Evolutionary conservation across 2,113 vertebrate genomes (phyloP), one percentile per base, ranked within the genome.

Genomic region (Actinemys pallida): DNA sequence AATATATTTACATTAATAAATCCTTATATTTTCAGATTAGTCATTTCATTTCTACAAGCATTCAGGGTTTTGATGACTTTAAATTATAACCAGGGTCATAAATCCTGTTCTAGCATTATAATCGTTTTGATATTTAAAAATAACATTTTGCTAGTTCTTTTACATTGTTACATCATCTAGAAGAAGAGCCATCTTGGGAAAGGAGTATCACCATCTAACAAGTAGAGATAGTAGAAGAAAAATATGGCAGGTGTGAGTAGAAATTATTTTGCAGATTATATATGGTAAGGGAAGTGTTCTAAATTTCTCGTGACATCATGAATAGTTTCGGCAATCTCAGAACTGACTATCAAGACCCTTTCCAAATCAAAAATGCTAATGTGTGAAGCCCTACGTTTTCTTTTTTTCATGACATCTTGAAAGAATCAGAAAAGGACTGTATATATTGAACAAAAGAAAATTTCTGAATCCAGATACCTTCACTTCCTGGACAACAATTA

Each of bases 121-220:
- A 92, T 92, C 92, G 92, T 69, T 42, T 90, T 3, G n/a, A n/a
- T 65, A 54, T 62, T 62, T 62, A 6, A 92, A 57, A 87, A 82
- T 93, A n/a, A 72, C 1, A 87, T 92, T 93, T 93, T 84, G 9
- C 62, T 90, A 90, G 29, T 90, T 31, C 3, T 13, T 3, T 87
- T 90, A 20, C 72, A 57, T 62, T 83, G 52, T n/a, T 96, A 81
- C 87, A 86, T 75, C 72, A 42, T 89, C 45, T 86, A 81, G 94
- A 84, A 83, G 90, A 95, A 82, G 20, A 90, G 82, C 87, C 81
- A 24, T 49, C 83, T 87, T 96, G 84, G 22, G 88, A 96, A 97
- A 92, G 49, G 62, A 45, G 39, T 84, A 81, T 94, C 92, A 95
- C 81, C 81, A 50, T 50, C 62, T 88, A 92, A 76, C 78, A 94